A percentile compares a stretch with the other conserved stretches of the same genome.
phyloP scores from a whole-genome alignment of 2,888 invertebrate species.

The Ichneumoninae sp. region DNA sequence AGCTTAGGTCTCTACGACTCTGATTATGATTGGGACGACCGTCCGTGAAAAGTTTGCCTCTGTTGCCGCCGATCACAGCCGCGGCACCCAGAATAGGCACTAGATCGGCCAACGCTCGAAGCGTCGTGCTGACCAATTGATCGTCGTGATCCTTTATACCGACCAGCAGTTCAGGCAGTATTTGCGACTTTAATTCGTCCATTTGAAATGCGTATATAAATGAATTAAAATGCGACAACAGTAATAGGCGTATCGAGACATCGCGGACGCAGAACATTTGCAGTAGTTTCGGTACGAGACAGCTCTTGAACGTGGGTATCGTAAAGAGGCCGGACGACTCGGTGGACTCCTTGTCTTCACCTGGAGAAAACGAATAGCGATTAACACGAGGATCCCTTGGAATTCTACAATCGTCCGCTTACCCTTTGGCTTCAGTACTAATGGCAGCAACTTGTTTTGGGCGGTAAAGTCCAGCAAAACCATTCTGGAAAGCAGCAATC shows the following conservation, averaged over 20 bases:
- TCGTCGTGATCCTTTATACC: conserved; percentile 96
- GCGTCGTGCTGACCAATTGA: conserved; percentile 91
- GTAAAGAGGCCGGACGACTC: conserved; percentile 87
- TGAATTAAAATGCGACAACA: conserved; percentile 91
- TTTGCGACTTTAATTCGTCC: conserved; percentile 90
- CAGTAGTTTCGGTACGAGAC: conserved; percentile 91
- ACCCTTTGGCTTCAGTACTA: conserved; percentile 90
- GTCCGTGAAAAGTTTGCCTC: conserved; percentile 93
- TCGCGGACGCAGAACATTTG: conserved; percentile 95
- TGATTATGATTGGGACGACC: conserved; percentile 89
- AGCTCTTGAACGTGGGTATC: conserved; percentile 89
- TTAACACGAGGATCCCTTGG: too few relatives aligned
- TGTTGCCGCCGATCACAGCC: conserved; percentile 92
- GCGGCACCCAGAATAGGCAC: conserved; percentile 94
- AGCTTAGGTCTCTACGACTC: conserved; percentile 72
- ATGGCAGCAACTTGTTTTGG: conserved; percentile 89
- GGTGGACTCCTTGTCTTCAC: conserved; percentile 56
- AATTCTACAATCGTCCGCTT: conserved; percentile 70
- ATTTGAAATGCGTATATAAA: conserved; percentile 91
- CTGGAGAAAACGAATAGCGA: conserved; percentile 20
- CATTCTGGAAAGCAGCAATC: conserved; percentile 92
- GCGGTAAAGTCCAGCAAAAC: conserved; percentile 94
- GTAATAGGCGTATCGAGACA: conserved; percentile 91
- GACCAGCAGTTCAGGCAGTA: conserved; percentile 94
- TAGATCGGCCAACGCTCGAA: conserved; percentile 92